These are phyloP conservation scores for Xenopus laevis DNA, from an alignment of 2,113 vertebrate genomes.

Conservation along the genomic window DNA sequence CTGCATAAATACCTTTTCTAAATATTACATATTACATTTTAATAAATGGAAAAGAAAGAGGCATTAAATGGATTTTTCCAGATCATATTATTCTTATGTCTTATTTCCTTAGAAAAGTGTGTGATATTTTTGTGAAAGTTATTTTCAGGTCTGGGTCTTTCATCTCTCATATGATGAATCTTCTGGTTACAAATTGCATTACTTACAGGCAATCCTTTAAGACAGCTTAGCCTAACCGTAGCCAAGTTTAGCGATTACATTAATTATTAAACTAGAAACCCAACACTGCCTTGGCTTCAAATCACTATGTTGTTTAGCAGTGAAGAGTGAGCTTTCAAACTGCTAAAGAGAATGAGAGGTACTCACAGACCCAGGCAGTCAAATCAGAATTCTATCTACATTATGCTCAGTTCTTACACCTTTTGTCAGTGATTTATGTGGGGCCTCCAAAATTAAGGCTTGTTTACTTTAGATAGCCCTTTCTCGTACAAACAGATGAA, in stretches of 20 bases:
- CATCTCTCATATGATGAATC: not conserved
- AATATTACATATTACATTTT: no score
- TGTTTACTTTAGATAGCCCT: no score
- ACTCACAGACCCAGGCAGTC: slow-evolving; percentile 4
- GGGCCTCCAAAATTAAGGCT: no score
- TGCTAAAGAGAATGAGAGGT: slow-evolving; percentile 1
- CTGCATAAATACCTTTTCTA: no score
- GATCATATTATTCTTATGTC: no score
- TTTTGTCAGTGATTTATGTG: no score
- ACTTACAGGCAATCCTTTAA: slow-evolving; percentile 50
- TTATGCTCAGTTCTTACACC: no score
- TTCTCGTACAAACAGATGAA: no score
- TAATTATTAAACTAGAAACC: slow-evolving; percentile 44
- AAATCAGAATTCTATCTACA: no score
- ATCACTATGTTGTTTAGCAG: slow-evolving; percentile 22
- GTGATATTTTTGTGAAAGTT: not conserved
- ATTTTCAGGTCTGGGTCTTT: not conserved
- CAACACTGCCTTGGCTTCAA: slow-evolving; percentile 35
- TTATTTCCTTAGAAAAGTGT: no score
- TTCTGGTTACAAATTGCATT: slow-evolving; percentile 49
- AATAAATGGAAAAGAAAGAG: no score
- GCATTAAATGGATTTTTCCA: no score
- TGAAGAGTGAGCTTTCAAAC: slow-evolving; percentile 15
- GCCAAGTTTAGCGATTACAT: slow-evolving; percentile 39
- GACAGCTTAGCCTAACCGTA: slow-evolving; percentile 44